Base-by-base conservation (phyloP, 2,113 vertebrate species). In the Ifrita kowaldi region DNA sequence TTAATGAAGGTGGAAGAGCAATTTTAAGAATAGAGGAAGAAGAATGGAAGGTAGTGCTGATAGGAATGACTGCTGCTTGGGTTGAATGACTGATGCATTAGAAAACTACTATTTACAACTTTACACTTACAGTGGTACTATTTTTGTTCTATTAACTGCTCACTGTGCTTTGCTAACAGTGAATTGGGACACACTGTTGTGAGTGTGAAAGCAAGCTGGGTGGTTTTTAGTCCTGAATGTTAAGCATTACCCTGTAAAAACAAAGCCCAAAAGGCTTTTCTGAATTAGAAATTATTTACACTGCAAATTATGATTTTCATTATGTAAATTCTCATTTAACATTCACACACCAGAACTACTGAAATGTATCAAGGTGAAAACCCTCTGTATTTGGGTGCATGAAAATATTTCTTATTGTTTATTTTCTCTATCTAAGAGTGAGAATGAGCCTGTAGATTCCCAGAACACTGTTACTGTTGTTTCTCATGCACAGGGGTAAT, bases 1-100 rank as follows among this genome's bases (percentile, higher is more conserved):
- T 97, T 90, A 98, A 96, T 1, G 98, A 99, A 97, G 98, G 98
- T 7, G 99, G 99, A 76, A 98, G 98, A 63, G 95, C 99, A 60
- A 90, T 99, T 82, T 96, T 99, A 60, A 98, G 97, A 71, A 99
- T 99, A 80, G 98, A 99, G 82, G 98, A 99, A 32, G 99, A 99
- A 95, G 99, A 99, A 81, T 99, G 99, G 99, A 99, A 99, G 99
- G 99, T 99, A 98, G 59, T 17, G 49, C 70, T 81, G 41, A 46
- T 8, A 87, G 75, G 42, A 77, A 55, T 60, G 13, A 80, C 55
- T 62, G 16, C 41, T 92, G 75, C 27, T 65, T 70, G 56, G 20
- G 37, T 60, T 83, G 78, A 75, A 69, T 87, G 62, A 60, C 70
- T 42, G 47, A 35, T 70, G 33, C 44, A 55, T 84, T 76, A 90